phyloP scores from a whole-genome alignment of 2,113 vertebrate species.

The Sapayoa aenigma region DNA sequence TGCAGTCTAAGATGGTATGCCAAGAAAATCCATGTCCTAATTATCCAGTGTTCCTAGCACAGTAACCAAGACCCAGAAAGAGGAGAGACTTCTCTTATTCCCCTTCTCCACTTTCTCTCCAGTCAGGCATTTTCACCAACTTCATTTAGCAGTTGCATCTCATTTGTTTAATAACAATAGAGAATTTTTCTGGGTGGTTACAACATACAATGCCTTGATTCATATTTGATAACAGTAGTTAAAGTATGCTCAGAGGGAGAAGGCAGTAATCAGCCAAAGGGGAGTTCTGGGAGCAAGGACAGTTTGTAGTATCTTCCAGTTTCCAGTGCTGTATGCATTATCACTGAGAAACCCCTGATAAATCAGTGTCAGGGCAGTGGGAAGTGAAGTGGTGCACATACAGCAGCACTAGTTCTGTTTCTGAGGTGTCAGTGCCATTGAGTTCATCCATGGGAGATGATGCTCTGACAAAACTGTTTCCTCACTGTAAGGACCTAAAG shows the following conservation, averaged over 20 bases:
- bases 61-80: background rate
- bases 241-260: background rate
- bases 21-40: background rate
- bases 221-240: background rate
- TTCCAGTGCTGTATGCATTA: background rate
- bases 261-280: background rate
- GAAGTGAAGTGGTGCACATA: background rate
- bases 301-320: background rate
- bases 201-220: background rate
- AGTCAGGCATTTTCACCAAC: background rate
- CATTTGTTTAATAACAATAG: background rate
- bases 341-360: background rate
- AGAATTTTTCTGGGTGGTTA: background rate
- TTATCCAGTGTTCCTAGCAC: background rate
- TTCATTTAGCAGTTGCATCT: background rate
- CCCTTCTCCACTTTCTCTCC: fast-evolving
- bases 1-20: background rate
- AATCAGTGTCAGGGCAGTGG: background rate
- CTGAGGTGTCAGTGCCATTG: background rate
- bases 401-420: background rate
- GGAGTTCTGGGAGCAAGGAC: background rate
- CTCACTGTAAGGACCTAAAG: background rate
- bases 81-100: background rate
- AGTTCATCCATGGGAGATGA: background rate
- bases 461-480: background rate